Percentiles rank a stretch among this genome's conserved stretches.
Evolutionary conservation across 2,113 vertebrate species (phyloP).

Genomic region (Peromyscus polionotus): DNA sequence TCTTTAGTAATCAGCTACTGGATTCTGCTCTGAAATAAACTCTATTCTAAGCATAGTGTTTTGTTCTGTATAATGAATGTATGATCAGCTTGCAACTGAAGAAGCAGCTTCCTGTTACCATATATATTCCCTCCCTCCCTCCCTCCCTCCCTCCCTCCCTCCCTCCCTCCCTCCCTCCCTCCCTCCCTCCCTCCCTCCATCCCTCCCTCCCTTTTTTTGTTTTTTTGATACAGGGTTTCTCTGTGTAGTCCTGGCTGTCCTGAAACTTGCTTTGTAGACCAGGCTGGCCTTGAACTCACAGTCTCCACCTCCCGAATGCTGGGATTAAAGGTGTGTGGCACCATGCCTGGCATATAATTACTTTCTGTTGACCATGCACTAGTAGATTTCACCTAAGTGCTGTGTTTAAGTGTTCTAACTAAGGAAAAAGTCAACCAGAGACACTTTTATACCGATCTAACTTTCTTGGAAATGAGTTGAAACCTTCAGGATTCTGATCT

Average conservation of each 20-base stretch:
- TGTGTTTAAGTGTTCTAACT: not conserved
- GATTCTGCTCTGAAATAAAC: conserved; percentile 46
- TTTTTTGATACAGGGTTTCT: too few species aligned
- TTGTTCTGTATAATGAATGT: not conserved
- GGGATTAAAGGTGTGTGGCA: too few species aligned
- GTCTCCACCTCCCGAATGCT: too few species aligned
- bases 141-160: too few species aligned
- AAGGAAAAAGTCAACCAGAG: conserved; percentile 10
- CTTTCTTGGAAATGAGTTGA: not conserved
- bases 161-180: too few species aligned
- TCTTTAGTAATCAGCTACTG: conserved; percentile 60
- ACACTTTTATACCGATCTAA: conserved; percentile 3
- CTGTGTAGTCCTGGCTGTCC: too few species aligned
- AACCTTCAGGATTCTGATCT: not conserved
- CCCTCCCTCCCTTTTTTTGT: too few species aligned
- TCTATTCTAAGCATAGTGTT: not conserved
- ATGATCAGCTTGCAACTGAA: conserved; percentile 22
- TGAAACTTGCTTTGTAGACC: too few species aligned
- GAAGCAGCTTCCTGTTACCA: not conserved
- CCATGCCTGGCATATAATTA: too few species aligned
- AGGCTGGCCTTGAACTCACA: too few species aligned
- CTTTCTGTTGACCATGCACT: not conserved
- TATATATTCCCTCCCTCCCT: not conserved
- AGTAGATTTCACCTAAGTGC: conserved; percentile 43
- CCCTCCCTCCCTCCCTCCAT: too few species aligned